Conservation (phyloP, 2,797 vertebrate genomes). For the Choloepus didactylus region DNA sequence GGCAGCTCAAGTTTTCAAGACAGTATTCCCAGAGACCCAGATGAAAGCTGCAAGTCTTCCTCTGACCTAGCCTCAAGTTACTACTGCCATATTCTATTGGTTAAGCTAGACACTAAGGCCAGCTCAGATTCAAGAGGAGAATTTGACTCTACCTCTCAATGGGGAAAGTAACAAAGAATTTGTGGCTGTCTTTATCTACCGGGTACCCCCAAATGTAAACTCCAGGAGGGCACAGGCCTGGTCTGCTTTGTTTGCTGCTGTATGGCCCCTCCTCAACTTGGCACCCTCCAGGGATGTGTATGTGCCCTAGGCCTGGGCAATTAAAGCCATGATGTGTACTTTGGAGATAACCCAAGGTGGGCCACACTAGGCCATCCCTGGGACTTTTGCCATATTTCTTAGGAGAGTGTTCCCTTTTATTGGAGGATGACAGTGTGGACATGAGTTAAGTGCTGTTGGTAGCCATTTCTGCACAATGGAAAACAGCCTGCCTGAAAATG, state of each 20-base stretch:
- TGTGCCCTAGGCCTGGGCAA: neutral
- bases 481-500: no score
- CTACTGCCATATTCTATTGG: neutral
- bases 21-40: neutral
- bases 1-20: neutral
- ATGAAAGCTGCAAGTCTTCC: neutral
- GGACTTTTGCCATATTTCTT: neutral
- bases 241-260: neutral
- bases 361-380: neutral
- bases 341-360: neutral
- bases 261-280: neutral
- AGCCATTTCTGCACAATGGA: neutral
- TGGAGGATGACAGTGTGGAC: neutral
- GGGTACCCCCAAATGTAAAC: neutral
- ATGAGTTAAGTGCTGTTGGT: neutral
- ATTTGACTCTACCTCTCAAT: neutral
- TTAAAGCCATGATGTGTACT: neutral
- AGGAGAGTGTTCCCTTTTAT: neutral
- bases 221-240: neutral
- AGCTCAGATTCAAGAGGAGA: neutral
- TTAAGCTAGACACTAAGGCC: neutral
- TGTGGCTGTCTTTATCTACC: neutral
- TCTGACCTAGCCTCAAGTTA: neutral
- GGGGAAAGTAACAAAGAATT: neutral
- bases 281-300: neutral